phyloP scores from a whole-genome alignment of 2,888 invertebrate species.

The Drosophila nigritarsus region DNA sequence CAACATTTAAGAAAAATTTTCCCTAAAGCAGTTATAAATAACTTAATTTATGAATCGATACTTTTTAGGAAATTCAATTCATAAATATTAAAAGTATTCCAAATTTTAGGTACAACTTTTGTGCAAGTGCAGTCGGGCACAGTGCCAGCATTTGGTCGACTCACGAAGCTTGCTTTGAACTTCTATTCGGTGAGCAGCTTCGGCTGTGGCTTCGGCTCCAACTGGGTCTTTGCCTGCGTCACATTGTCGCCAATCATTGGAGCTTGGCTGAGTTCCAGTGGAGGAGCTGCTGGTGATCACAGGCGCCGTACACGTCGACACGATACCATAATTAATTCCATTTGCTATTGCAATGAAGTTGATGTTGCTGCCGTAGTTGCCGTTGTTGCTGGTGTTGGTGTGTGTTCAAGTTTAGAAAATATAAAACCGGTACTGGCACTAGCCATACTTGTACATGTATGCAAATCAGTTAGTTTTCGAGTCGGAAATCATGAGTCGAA shows the following conservation, averaged over 20 bases:
- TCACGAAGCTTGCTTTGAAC: conserved; percentile 60
- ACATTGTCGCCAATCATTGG: conserved; percentile 36
- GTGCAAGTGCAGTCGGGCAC: conserved; percentile 15
- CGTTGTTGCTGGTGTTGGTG: conserved; percentile 11
- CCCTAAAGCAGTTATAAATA: background rate
- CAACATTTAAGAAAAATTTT: background rate
- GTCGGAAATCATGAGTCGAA: conserved; percentile 79
- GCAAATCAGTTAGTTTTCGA: conserved; percentile 64
- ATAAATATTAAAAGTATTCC: background rate
- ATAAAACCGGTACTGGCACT: conserved; percentile 72
- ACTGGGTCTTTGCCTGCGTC: conserved; percentile 16
- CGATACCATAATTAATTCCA: conserved; percentile 68
- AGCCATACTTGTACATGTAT: conserved; percentile 79
- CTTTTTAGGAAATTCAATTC: background rate
- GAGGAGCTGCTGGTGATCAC: conserved; percentile 36
- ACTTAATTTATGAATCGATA: background rate
- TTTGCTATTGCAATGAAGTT: conserved; percentile 55
- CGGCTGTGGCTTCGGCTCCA: conserved; percentile 16
- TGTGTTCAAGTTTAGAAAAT: conserved; percentile 75
- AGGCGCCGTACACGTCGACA: conserved; percentile 59
- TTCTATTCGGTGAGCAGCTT: conserved; percentile 19
- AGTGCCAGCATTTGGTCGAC: conserved; percentile 59
- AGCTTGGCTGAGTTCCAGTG: conserved; percentile 7
- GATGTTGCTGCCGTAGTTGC: conserved; percentile 36
- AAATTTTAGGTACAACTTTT: background rate